Evolutionary conservation across 2,888 invertebrate genomes (phyloP), one percentile per base, ranked within the genome.

Genomic region (Sericinus montela): DNA sequence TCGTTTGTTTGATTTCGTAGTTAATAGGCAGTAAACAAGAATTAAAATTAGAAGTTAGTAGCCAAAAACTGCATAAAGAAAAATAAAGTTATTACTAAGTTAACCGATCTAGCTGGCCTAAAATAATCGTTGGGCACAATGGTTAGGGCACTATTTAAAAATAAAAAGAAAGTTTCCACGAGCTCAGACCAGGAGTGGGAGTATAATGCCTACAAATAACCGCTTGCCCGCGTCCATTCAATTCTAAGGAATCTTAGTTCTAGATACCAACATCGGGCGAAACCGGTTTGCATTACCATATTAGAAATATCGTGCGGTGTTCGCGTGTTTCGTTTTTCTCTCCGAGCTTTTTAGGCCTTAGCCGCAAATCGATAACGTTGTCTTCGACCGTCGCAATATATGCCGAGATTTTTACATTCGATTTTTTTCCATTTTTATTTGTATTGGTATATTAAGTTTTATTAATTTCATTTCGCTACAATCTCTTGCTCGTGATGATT

Each of bases 271-370:
- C 52, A 56, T 62, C 59, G 60, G 58, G 54, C 52, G 49, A 55
- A 55, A 53, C 57, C 55, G 57, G 58, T 60, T 60, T 51, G 53
- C 54, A 63, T 65, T 64, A 60, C 58, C 65, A 62, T 65, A 45
- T 59, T 58, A 59, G 53, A 54, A 57, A 56, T 53, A 62, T 56
- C 51, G 49, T 47, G 50, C 51, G 55, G 53, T 43, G 57, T 51
- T 58, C 53, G 41, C 44, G 37, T 53, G 53, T 52, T 54, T 56
- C 53, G 45, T 32, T 48, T 57, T 48, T 54, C 50, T 46, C 13
- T 41, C 15, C n/a, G 42, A 19, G 28, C 19, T 29, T n/a, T n/a
- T 29, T 25, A 32, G 43, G 28, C 19, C 30, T 37, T 25, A 25
- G 43, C 23, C 10, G 36, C 37, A 28, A 42, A 42, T 48, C 37